Conservation (phyloP, 35 echinoderm and acorn worm genomes). For the Apostichopus californicus region DNA sequence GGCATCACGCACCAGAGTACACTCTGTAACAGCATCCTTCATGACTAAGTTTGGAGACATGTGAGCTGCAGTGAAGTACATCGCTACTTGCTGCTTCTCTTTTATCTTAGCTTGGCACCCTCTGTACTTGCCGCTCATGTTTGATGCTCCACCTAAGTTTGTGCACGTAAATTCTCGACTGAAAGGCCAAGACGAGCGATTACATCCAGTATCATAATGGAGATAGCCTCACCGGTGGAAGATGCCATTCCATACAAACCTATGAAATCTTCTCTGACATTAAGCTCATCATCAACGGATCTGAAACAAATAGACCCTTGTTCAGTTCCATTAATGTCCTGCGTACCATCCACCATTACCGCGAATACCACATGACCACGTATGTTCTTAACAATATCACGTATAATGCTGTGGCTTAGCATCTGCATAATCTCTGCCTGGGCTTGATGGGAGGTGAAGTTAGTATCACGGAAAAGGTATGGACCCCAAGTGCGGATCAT, state of each 20-base stretch:
- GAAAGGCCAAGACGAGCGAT: neutral
- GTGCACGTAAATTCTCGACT: neutral
- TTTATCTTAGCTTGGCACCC: no score
- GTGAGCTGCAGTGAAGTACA: constrained; percentile 53
- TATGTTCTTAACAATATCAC: neutral
- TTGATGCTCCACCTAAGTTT: no score
- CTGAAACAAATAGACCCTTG: neutral
- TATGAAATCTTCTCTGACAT: neutral
- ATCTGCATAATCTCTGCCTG: constrained; percentile 61
- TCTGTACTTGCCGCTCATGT: no score
- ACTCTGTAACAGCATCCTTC: constrained; percentile 23
- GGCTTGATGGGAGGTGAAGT: constrained; percentile 10
- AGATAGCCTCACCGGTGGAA: no score
- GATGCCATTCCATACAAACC: no score
- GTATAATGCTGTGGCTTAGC: neutral
- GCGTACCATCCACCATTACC: neutral
- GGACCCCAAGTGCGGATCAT: constrained; percentile 16
- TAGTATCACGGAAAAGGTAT: constrained; percentile 4
- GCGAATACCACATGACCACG: no score
- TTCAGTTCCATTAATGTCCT: neutral
- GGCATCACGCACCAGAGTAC: neutral
- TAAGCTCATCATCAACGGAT: neutral
- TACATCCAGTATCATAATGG: no score
- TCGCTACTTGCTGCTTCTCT: no score
- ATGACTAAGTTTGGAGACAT: constrained; percentile 53